Evolutionary conservation across 23 tunicate species (phyloP).

Genomic region (Pegea sp.): DNA sequence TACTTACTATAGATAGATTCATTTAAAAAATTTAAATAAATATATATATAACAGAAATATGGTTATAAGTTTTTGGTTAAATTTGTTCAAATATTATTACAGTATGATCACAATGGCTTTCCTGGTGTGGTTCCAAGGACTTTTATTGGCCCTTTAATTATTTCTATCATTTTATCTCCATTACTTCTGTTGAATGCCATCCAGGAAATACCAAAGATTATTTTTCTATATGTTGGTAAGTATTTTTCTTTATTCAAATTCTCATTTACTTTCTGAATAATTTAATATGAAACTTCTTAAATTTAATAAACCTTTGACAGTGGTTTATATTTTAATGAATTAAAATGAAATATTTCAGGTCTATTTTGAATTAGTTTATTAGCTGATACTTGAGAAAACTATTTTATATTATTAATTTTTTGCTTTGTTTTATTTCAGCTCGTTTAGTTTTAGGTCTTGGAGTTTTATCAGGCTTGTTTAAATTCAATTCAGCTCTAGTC

Average conservation of each 20-base stretch:
- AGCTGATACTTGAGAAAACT: background rate
- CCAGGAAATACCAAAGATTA: slow-evolving; percentile 6
- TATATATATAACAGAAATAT: no score
- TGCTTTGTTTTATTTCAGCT: no score
- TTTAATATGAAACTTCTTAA: no score
- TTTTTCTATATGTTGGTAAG: slow-evolving; percentile 36
- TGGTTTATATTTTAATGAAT: background rate
- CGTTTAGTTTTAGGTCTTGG: background rate
- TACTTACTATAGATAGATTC: no score
- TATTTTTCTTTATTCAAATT: background rate
- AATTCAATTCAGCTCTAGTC: slow-evolving; percentile 14
- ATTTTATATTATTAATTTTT: no score
- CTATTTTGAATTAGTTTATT: background rate
- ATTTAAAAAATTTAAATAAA: no score
- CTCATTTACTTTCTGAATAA: no score
- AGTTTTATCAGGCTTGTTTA: slow-evolving; percentile 7
- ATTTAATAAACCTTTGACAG: no score
- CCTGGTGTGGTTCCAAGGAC: slow-evolving; percentile 96
- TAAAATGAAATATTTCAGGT: background rate
- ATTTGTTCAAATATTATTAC: slow-evolving; percentile 3
- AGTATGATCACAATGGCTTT: slow-evolving; percentile 72
- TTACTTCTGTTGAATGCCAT: slow-evolving; percentile 1
- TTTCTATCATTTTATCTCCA: slow-evolving; percentile 19
- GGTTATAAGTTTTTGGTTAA: no score
- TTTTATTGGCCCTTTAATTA: slow-evolving; percentile 56